Base-by-base conservation (phyloP, 2,888 invertebrate species). In the Dascillus cervinus region DNA sequence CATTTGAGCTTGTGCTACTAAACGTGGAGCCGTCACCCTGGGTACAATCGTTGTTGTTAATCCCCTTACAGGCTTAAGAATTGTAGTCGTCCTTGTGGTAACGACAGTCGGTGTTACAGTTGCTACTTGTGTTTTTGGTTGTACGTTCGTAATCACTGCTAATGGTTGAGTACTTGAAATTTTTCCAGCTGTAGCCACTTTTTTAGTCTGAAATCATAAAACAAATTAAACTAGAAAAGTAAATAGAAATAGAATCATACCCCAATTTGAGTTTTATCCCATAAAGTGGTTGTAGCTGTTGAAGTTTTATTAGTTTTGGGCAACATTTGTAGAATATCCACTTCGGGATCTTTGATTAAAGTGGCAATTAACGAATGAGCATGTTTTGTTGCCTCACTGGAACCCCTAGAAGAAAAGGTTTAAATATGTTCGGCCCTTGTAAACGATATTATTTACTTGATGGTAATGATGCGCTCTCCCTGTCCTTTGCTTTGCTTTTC, bases 401-500 rank as follows among this genome's bases (percentile, higher is more conserved):
- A 82, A 26, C 95, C 95, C 69, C 84, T 84, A 12, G 9, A 39
- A 43, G 21, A 25, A 11, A 28, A 24, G 5, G 3, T 4, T 29
- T 17, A 26, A 27, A 23, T 22, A n/a, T 34, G 24, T 22, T 28
- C 29, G 37, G 29, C 17, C 28, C 29, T n/a, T n/a, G n/a, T n/a
- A n/a, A n/a, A n/a, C n/a, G 8, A 17, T 6, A 14, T 3, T 19
- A 65, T 75, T 66, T 58, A 83, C 82, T 91, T 92, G 56, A 98
- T 94, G 22, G 92, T 94, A 46, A 98, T 92, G 55, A 86, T 86
- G 48, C 97, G 73, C 64, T 95, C 94, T 32, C 87, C 88, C 67
- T 90, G 91, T 3, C 89, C 86, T 67, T 92, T 91, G 60, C 83
- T 83, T 68, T 95, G 94, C 65, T 97, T 97, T 65, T 97, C 97